These are phyloP conservation scores for Erannis defoliaria DNA, from an alignment of 2,888 invertebrate genomes.

Conservation along the genomic window DNA sequence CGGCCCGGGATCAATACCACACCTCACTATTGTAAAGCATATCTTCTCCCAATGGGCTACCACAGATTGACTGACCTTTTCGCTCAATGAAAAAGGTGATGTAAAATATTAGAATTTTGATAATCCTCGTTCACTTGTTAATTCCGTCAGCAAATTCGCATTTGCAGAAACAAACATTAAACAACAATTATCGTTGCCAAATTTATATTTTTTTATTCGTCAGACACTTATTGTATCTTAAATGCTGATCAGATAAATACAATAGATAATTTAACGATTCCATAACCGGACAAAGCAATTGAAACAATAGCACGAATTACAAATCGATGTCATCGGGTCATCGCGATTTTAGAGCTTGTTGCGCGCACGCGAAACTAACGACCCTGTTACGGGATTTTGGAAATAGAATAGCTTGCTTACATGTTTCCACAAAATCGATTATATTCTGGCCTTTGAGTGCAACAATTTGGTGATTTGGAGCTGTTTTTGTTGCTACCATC, in stretches of 20 bases:
- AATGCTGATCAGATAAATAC: slow-evolving; percentile 15
- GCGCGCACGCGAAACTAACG: slow-evolving; percentile 57
- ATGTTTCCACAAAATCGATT: slow-evolving; percentile 38
- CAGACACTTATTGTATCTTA: neutral
- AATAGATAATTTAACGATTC: slow-evolving; percentile 32
- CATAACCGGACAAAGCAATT: slow-evolving; percentile 42
- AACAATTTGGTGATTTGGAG: slow-evolving; percentile 21
- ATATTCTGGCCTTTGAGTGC: slow-evolving; percentile 21
- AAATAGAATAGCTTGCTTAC: slow-evolving; percentile 43
- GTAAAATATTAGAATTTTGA: no score
- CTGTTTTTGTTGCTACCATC: slow-evolving; percentile 23
- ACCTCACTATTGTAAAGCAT: no score
- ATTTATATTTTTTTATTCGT: slow-evolving; percentile 3
- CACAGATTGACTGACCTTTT: no score
- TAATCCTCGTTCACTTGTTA: neutral
- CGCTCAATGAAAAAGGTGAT: no score
- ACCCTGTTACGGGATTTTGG: slow-evolving; percentile 64
- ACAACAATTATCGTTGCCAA: neutral
- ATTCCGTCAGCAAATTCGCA: neutral
- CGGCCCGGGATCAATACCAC: no score
- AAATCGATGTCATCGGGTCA: slow-evolving; percentile 59
- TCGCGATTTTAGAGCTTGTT: slow-evolving; percentile 46
- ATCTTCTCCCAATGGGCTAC: no score
- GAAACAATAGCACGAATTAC: slow-evolving; percentile 45
- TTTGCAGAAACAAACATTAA: neutral